A percentile compares a stretch with the other conserved stretches of the same genome.
phyloP scores from a whole-genome alignment of 1,140 invertebrate species.

The Paraescarpia echinospica region DNA sequence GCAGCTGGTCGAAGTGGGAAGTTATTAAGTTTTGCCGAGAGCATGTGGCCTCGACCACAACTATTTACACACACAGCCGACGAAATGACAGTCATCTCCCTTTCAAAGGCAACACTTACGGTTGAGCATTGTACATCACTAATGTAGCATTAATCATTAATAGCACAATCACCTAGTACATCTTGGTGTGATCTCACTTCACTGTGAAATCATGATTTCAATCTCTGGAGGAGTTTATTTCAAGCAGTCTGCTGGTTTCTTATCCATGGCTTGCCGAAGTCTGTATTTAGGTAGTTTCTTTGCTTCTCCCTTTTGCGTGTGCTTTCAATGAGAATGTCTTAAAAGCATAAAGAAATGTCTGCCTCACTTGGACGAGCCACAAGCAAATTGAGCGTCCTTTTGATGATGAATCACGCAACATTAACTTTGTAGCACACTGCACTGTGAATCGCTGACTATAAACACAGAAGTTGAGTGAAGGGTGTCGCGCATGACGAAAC shows the following conservation, averaged over 20 bases:
- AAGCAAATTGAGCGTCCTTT: background rate
- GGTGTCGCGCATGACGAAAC: background rate
- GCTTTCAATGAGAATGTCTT: background rate
- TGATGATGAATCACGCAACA: background rate
- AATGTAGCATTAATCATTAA: slow-evolving; percentile 5
- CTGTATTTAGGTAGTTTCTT: background rate
- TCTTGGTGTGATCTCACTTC: background rate
- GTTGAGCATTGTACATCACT: no score
- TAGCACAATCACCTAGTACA: background rate
- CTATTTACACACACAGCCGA: background rate
- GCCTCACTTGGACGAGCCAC: background rate
- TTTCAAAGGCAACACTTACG: background rate
- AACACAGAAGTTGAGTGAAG: background rate
- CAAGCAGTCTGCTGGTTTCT: background rate
- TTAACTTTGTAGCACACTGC: background rate
- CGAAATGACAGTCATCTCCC: background rate
- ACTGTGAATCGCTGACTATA: background rate
- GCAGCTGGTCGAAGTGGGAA: background rate
- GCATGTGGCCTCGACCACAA: background rate
- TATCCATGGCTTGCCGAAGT: background rate
- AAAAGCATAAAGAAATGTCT: background rate
- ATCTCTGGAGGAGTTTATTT: background rate
- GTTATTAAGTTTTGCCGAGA: background rate
- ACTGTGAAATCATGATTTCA: background rate
- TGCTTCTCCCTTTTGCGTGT: background rate